These are phyloP conservation scores for Eurystomus gularis DNA, from an alignment of 2,113 vertebrate genomes.

Conservation along the genomic window DNA sequence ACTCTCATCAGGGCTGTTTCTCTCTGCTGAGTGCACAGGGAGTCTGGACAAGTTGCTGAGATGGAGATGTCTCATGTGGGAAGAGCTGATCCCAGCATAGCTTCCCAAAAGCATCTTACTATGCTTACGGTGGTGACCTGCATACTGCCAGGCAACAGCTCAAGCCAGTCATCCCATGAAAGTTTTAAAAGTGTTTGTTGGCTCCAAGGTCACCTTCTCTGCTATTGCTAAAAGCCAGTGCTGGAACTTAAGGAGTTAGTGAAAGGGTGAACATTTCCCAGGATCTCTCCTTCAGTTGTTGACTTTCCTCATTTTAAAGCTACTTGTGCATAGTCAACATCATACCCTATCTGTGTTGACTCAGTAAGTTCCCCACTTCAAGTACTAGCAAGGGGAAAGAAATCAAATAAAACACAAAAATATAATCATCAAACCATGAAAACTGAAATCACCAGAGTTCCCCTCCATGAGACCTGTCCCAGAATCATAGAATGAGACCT, in stretches of 20 bases:
- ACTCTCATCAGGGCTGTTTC: neutral
- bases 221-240: neutral
- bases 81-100: neutral
- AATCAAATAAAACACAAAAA: neutral
- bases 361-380: neutral
- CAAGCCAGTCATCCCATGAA: neutral
- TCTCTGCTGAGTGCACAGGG: neutral
- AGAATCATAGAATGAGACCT: neutral
- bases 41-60: neutral
- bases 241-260: neutral
- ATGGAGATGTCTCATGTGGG: neutral
- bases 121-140: accelerated
- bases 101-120: neutral
- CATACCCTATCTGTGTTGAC: neutral
- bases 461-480: neutral
- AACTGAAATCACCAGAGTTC: neutral
- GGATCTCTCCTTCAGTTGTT: neutral
- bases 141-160: neutral
- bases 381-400: neutral
- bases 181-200: neutral
- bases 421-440: neutral
- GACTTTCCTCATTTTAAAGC: neutral
- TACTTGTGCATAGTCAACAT: neutral
- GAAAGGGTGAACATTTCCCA: neutral
- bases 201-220: neutral